Evolutionary conservation across 2,888 invertebrate species (phyloP).

Genomic region (Steromphala cineraria): DNA sequence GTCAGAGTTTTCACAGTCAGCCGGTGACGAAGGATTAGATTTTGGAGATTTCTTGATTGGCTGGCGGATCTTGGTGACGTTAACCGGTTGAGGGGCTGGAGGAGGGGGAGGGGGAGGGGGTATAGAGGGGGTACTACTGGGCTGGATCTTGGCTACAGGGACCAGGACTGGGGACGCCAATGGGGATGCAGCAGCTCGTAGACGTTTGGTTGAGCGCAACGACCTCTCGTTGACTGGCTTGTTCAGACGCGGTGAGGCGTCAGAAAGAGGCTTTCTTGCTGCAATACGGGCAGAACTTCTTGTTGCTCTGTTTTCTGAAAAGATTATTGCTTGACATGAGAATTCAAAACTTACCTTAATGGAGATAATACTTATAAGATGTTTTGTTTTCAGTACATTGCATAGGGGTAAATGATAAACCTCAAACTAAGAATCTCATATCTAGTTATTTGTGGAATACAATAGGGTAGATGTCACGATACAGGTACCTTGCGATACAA

Average conservation of each 20-base stretch:
- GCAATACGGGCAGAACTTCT: neutral
- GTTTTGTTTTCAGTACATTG: too few relatives aligned
- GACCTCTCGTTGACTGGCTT: neutral
- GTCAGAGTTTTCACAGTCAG: neutral
- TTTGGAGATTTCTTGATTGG: neutral
- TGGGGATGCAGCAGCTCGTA: too few relatives aligned
- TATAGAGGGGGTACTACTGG: neutral
- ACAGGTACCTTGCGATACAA: too few relatives aligned
- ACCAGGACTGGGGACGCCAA: neutral
- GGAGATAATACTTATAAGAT: too few relatives aligned
- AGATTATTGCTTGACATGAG: too few relatives aligned
- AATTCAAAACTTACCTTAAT: too few relatives aligned
- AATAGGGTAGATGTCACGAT: too few relatives aligned
- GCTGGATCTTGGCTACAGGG: constrained; percentile 6
- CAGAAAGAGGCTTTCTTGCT: constrained; percentile 4
- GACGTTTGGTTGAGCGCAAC: neutral
- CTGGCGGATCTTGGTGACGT: neutral
- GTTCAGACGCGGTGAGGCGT: neutral
- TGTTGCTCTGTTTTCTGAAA: neutral
- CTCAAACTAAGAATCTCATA: too few relatives aligned
- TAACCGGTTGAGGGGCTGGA: constrained; percentile 33
- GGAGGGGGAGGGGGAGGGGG: constrained; percentile 51
- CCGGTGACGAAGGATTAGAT: neutral
- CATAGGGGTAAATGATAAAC: too few relatives aligned
- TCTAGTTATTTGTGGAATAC: too few relatives aligned